Percentiles rank a stretch among this genome's conserved stretches.
Conservation (phyloP, 2,888 invertebrate species). For the Pseudanteris insignis region DNA sequence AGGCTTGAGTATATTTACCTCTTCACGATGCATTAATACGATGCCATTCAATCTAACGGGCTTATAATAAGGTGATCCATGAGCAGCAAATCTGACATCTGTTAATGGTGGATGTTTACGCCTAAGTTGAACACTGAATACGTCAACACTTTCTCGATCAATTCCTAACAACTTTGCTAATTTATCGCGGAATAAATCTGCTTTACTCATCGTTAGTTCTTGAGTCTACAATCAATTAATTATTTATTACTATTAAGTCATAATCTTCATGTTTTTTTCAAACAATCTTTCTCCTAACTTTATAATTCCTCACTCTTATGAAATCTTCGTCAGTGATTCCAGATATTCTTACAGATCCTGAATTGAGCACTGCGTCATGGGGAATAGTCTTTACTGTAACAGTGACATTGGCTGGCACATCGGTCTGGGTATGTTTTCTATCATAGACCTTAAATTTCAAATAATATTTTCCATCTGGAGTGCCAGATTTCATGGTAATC, state of each 20-base stretch:
- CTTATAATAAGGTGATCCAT: constrained; percentile 95
- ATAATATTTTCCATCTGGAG: constrained; percentile 86
- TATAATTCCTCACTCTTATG: constrained; percentile 93
- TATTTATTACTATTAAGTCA: no score
- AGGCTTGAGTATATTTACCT: constrained; percentile 65
- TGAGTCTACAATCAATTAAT: constrained; percentile 69
- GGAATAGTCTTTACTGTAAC: constrained; percentile 94
- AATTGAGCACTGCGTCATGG: constrained; percentile 94
- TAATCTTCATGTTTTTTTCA: not conserved
- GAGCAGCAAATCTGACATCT: constrained; percentile 93
- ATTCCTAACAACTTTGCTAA: constrained; percentile 86
- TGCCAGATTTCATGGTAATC: constrained; percentile 94
- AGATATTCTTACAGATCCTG: constrained; percentile 91
- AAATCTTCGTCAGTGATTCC: constrained; percentile 97
- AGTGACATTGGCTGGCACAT: constrained; percentile 93
- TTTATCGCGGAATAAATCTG: constrained; percentile 89
- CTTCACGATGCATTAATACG: constrained; percentile 90
- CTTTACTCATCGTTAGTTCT: constrained; percentile 84
- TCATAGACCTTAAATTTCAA: constrained; percentile 89
- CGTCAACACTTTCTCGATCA: constrained; percentile 89
- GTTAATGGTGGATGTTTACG: constrained; percentile 88
- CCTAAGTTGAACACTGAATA: constrained; percentile 93
- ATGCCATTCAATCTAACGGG: constrained; percentile 94
- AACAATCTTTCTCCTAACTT: constrained; percentile 61
- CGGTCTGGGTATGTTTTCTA: constrained; percentile 89